phyloP scores from a whole-genome alignment of 2,888 invertebrate species.

The Willowsia nigromaculata region DNA sequence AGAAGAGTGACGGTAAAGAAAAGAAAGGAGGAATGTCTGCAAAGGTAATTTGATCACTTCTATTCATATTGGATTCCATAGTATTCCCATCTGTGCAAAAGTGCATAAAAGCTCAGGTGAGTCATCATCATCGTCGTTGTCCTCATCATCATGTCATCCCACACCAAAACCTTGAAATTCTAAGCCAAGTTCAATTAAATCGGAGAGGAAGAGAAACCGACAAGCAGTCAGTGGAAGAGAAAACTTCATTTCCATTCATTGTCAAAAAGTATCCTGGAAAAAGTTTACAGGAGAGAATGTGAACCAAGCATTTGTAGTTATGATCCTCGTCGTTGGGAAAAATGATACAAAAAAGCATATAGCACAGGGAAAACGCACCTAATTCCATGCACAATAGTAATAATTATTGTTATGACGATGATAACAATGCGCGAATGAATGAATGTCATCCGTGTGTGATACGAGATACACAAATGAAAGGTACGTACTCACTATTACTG shows the following conservation, averaged over 20 bases:
- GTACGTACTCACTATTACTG: not conserved
- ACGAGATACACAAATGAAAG: not conserved
- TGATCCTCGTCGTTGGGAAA: not conserved
- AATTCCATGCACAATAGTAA: not conserved
- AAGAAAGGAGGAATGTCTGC: conserved; percentile 1
- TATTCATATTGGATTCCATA: conserved; percentile 46
- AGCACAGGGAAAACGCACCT: not conserved
- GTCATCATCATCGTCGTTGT: conserved; percentile 21
- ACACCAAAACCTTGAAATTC: conserved; percentile 38
- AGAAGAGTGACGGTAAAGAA: not conserved
- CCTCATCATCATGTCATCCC: not conserved
- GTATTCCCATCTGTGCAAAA: conserved; percentile 34
- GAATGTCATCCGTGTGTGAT: not conserved
- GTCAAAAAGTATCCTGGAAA: conserved; percentile 5
- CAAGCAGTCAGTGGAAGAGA: not conserved
- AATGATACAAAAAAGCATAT: not conserved
- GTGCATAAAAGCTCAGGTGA: conserved; percentile 45
- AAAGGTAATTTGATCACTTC: conserved; percentile 45
- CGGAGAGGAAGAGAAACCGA: not conserved
- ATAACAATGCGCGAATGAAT: conserved; percentile 20
- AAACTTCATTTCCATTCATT: conserved; percentile 31
- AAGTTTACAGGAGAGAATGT: not conserved
- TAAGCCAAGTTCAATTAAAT: conserved; percentile 45
- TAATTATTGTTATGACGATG: not conserved
- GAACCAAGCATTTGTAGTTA: not conserved